Evolutionary conservation across 2,797 vertebrate genomes (phyloP).

Genomic region (Spinus olivaceus): DNA sequence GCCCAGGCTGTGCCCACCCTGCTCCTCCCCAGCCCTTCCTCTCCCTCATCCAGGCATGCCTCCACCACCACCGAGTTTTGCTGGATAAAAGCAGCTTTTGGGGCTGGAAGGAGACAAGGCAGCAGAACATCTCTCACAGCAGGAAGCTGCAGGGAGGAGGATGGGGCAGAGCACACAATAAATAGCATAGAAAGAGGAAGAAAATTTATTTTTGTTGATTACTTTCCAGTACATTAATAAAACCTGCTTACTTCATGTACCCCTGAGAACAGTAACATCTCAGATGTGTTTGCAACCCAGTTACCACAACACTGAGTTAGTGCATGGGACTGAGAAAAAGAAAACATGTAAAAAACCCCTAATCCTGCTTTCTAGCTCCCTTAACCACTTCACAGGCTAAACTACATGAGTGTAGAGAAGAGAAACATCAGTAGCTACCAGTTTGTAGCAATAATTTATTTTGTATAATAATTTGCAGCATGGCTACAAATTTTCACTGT

Average conservation of each 20-base stretch:
- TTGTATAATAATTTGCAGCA: not conserved
- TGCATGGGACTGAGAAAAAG: not conserved
- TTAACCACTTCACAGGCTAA: not conserved
- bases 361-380: not conserved
- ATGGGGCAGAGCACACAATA: not conserved
- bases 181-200: not conserved
- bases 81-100: not conserved
- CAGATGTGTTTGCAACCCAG: not conserved
- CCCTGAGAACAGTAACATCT: not conserved
- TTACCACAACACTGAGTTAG: not conserved
- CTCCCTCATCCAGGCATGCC: not conserved
- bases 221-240: not conserved
- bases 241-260: not conserved
- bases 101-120: not conserved
- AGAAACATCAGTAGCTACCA: not conserved
- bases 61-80: not conserved
- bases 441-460: not conserved
- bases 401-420: not conserved
- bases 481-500: not conserved
- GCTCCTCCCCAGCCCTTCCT: not conserved
- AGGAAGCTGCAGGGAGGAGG: not conserved
- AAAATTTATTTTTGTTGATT: not conserved
- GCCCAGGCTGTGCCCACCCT: not conserved
- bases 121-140: fast-evolving
- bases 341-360: fast-evolving